phyloP scores from a whole-genome alignment of 2,888 invertebrate species.

The Oxytorus armatus region DNA sequence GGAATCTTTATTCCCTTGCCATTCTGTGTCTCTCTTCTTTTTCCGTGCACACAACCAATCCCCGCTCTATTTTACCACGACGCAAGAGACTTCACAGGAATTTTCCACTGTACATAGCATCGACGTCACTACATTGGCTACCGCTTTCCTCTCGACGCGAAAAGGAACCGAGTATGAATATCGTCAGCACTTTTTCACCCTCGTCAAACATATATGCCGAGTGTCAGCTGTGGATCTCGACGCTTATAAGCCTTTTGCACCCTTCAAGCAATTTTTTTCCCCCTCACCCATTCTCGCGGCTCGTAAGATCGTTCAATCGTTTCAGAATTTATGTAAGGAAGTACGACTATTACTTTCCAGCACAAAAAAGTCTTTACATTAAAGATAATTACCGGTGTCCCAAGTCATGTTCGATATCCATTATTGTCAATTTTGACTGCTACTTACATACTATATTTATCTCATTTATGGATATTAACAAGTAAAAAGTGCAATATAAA shows the following conservation, averaged over 20 bases:
- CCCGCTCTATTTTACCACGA: conserved; percentile 50
- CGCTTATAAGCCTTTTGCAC: conserved; percentile 55
- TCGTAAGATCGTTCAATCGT: conserved; percentile 3
- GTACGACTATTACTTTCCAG: too few relatives aligned
- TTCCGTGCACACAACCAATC: conserved; percentile 60
- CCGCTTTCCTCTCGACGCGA: conserved; percentile 30
- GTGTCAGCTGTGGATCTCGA: conserved; percentile 62
- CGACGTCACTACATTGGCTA: conserved; percentile 2
- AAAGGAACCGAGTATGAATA: conserved; percentile 76
- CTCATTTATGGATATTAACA: too few relatives aligned
- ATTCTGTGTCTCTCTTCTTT: conserved; percentile 57
- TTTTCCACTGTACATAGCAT: conserved; percentile 42
- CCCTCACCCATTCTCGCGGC: not conserved
- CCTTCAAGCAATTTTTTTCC: conserved; percentile 35
- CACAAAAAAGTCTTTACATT: too few relatives aligned
- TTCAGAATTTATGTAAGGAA: conserved; percentile 15
- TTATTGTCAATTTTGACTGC: too few relatives aligned
- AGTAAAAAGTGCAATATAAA: too few relatives aligned
- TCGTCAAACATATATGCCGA: conserved; percentile 78
- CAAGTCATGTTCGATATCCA: too few relatives aligned
- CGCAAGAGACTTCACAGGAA: conserved; percentile 44
- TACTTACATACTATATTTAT: too few relatives aligned
- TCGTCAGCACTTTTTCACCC: conserved; percentile 83
- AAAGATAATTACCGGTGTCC: too few relatives aligned
- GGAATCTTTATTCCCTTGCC: conserved; percentile 64